Evolutionary conservation across 1,140 invertebrate species (phyloP), one percentile per base, ranked within the genome.

Genomic region (Drosophila leontia): DNA sequence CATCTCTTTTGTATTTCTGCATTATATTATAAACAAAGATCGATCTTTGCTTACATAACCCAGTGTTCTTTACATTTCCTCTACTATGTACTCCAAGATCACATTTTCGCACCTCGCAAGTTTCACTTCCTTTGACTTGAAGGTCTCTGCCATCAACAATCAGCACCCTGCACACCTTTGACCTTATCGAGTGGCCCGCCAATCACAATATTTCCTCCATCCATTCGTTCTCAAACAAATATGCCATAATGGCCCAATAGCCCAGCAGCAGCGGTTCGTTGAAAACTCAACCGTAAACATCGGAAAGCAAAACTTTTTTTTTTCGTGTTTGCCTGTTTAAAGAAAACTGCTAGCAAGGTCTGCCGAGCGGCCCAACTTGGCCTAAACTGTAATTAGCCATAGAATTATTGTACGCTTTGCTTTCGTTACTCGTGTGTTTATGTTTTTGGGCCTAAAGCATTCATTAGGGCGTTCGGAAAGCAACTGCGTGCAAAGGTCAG

Each of bases 321-420:
- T n/a, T 47, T 1, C 13, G 19, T 19, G 9, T 39, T 17, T 53
- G 34, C 17, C 32, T 64, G 60, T 70, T 71, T 70, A 70, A 41
- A 50, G 67, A 71, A 59, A 72, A 72, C 41, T 58, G 53, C 34
- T 13, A 26, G 65, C 69, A 72, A 72, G 69, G 69, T 70, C 69
- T 58, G 12, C 12, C 13, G 11, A 15, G 47, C 6, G 13, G 51
- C 34, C 51, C 34, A 55, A 55, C 23, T 48, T 48, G 69, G 69
- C 67, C 69, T 51, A 72, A 71, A 71, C 69, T 42, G 67, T 59
- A 71, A 72, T 72, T 72, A 72, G 51, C 67, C 53, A 59, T n/a
- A 71, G 67, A 72, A 72, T 72, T 72, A 71, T 70, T 41, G 61
- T 44, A n/a, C 17, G 60, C 51, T 23, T 39, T 51, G 45, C 45